Conservation (phyloP, 2,113 vertebrate genomes). For the Proterorhinus semilunaris region DNA sequence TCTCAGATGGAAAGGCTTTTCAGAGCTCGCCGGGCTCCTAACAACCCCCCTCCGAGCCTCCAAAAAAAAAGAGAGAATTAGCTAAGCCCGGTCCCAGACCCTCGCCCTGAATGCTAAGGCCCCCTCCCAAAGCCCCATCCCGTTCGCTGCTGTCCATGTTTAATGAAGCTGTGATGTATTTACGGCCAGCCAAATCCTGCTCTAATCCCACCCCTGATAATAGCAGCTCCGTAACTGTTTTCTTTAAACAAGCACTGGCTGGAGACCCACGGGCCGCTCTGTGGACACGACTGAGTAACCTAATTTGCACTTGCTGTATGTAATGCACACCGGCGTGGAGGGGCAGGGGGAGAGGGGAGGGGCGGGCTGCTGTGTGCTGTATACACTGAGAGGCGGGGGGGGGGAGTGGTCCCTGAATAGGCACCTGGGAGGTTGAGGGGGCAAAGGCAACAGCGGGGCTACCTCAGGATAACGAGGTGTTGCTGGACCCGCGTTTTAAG, state of each 20-base stretch:
- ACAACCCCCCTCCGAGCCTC: slow-evolving; percentile 31
- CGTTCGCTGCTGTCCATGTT: slow-evolving; percentile 48
- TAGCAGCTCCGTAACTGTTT: slow-evolving; percentile 68
- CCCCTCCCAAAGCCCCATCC: slow-evolving; percentile 27
- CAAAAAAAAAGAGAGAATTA: slow-evolving; percentile 49
- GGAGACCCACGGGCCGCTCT: slow-evolving; percentile 51
- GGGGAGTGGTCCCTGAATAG: slow-evolving; percentile 48
- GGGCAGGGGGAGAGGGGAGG: slow-evolving; percentile 49
- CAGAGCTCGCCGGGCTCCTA: slow-evolving; percentile 29
- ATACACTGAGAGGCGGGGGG: background rate
- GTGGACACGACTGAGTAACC: slow-evolving; percentile 69
- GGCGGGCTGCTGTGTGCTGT: slow-evolving; percentile 30
- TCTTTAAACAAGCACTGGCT: slow-evolving; percentile 63
- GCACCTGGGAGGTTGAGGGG: slow-evolving; percentile 54
- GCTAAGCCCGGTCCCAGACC: slow-evolving; percentile 45
- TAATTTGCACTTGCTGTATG: slow-evolving; percentile 77
- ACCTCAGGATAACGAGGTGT: slow-evolving; percentile 73
- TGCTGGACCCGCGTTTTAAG: slow-evolving; percentile 64
- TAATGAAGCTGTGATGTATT: slow-evolving; percentile 75
- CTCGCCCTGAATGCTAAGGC: slow-evolving; percentile 14
- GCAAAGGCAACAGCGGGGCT: slow-evolving; percentile 57
- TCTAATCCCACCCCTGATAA: slow-evolving; percentile 76
- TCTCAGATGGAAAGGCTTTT: slow-evolving; percentile 70
- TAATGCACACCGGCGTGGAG: slow-evolving; percentile 66
- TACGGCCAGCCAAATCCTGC: slow-evolving; percentile 66